Conservation (phyloP, 2,113 vertebrate species). For the Chaetura pelagica region DNA sequence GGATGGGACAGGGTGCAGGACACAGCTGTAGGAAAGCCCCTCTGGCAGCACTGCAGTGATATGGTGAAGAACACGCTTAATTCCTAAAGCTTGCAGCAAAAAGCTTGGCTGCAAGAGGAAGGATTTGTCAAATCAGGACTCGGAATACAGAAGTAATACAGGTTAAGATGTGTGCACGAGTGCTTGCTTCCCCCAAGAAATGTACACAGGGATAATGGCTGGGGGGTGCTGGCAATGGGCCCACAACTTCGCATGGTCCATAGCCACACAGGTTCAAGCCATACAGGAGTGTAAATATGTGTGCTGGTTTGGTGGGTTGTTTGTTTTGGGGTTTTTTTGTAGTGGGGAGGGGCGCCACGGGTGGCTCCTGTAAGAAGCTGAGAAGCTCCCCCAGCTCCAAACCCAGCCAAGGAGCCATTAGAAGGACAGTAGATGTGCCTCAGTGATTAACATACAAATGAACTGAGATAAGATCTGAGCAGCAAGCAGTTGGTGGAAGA, state of each 20-base stretch:
- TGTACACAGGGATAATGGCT: background rate
- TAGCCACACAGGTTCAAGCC: background rate
- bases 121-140: background rate
- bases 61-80: background rate
- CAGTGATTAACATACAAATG: too few relatives aligned
- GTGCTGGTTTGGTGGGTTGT: too few relatives aligned
- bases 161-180: background rate
- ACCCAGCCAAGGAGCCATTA: too few relatives aligned
- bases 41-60: background rate
- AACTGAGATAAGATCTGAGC: too few relatives aligned
- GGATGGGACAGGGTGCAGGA: background rate
- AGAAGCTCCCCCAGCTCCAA: too few relatives aligned
- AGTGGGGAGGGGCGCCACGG: too few relatives aligned
- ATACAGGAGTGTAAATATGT: background rate
- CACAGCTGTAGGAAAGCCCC: background rate
- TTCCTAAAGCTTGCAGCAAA: background rate
- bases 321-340: too few relatives aligned
- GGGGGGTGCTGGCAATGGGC: background rate
- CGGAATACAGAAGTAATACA: background rate
- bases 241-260: rapidly evolving
- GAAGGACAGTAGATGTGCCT: too few relatives aligned
- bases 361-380: too few relatives aligned
- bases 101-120: background rate
- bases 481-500: too few relatives aligned
- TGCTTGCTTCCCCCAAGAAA: background rate